These are phyloP conservation scores for Nebria salina DNA, from an alignment of 2,888 invertebrate species.

Conservation along the genomic window DNA sequence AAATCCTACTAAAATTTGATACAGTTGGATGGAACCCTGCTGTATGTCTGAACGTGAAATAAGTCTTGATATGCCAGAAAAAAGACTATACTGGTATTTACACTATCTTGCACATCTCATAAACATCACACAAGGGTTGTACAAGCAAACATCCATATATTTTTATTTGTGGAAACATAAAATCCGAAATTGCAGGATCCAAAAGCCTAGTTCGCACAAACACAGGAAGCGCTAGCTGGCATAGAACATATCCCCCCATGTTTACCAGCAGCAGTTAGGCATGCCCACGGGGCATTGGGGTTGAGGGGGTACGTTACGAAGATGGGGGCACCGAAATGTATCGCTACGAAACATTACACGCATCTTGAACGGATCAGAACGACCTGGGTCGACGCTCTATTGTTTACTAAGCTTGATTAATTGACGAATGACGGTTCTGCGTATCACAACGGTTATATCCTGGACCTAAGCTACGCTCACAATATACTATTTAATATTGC, in stretches of 20 bases:
- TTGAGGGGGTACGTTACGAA: slow-evolving; percentile 4
- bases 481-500: slow-evolving; percentile 13
- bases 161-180: slow-evolving; percentile 45
- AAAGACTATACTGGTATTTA: slow-evolving; percentile 17
- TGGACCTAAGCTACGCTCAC: slow-evolving; percentile 16
- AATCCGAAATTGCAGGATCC: slow-evolving; percentile 42
- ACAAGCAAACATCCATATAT: slow-evolving; percentile 43
- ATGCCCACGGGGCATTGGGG: slow-evolving; percentile 3
- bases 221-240: slow-evolving; percentile 9
- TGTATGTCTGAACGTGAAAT: background rate
- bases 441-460: slow-evolving; percentile 11
- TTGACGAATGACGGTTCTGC: slow-evolving; percentile 34
- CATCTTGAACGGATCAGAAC: slow-evolving; percentile 26
- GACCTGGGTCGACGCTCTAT: slow-evolving; percentile 15
- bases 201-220: slow-evolving; percentile 9
- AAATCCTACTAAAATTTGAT: background rate
- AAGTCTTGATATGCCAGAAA: background rate
- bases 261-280: slow-evolving; percentile 7
- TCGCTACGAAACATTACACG: slow-evolving; percentile 32
- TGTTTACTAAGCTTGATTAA: slow-evolving; percentile 42
- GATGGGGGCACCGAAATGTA: slow-evolving; percentile 8
- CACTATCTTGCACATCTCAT: slow-evolving; percentile 40
- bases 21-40: background rate
- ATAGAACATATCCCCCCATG: slow-evolving; percentile 9
- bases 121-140: slow-evolving; percentile 26